A percentile compares a stretch with the other conserved stretches of the same genome.
Conservation (phyloP, 2,888 invertebrate species). For the Tipula helvola region DNA sequence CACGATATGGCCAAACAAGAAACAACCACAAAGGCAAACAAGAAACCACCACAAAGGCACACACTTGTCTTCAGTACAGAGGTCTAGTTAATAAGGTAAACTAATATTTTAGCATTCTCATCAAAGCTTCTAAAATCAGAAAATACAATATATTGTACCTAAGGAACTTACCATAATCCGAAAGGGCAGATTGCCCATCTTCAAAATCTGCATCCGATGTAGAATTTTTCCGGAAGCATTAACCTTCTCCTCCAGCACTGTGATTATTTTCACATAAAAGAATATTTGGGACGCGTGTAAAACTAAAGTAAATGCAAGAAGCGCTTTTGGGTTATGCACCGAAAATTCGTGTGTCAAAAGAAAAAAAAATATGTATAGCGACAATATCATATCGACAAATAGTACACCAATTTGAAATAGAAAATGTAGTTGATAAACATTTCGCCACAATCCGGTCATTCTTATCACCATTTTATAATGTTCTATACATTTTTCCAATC, state of each 20-base stretch:
- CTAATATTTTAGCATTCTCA: too few relatives aligned
- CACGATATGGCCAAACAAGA: too few relatives aligned
- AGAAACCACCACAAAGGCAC: too few relatives aligned
- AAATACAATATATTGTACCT: too few relatives aligned
- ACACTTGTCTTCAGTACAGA: too few relatives aligned
- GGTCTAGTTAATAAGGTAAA: too few relatives aligned
- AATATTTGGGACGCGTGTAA: not conserved
- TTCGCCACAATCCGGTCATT: not conserved
- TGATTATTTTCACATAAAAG: not conserved
- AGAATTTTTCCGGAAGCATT: not conserved
- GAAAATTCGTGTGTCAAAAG: not conserved
- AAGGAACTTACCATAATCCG: not conserved
- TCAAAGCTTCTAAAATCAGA: too few relatives aligned
- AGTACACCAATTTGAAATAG: not conserved
- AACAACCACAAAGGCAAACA: too few relatives aligned
- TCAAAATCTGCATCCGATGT: not conserved
- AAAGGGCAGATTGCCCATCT: not conserved
- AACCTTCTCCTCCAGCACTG: not conserved
- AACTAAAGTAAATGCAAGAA: not conserved
- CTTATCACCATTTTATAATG: not conserved
- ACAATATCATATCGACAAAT: not conserved
- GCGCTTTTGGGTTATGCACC: not conserved
- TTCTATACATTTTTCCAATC: not conserved
- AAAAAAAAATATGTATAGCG: not conserved
- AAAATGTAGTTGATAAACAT: not conserved